Evolutionary conservation across 2,113 vertebrate genomes (phyloP).

Genomic region (Poeciliopsis occidentalis): DNA sequence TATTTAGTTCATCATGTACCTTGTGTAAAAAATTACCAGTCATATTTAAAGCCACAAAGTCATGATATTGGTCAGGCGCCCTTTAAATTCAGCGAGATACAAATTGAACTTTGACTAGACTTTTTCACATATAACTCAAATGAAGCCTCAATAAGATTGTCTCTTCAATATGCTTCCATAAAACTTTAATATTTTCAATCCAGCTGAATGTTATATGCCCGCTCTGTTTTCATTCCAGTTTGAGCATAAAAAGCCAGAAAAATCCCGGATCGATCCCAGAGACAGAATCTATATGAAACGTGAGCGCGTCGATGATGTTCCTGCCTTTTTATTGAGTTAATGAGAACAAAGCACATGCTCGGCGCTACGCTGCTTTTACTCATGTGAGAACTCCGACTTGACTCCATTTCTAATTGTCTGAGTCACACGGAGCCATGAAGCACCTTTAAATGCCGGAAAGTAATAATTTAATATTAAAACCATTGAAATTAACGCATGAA

Average conservation of each 20-base stretch:
- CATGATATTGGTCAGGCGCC: too few species aligned
- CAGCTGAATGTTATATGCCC: neutral
- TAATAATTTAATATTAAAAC: slow-evolving; percentile 15
- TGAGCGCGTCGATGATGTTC: neutral
- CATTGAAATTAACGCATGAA: slow-evolving; percentile 10
- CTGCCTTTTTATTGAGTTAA: neutral
- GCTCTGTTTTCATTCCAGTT: neutral
- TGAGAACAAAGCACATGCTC: neutral
- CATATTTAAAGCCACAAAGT: too few species aligned
- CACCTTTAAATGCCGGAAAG: slow-evolving; percentile 11
- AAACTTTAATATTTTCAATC: neutral
- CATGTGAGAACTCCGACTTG: neutral
- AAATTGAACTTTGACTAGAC: too few species aligned
- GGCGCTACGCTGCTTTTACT: neutral
- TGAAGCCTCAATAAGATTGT: too few species aligned
- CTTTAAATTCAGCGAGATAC: too few species aligned
- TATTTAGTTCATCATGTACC: too few species aligned
- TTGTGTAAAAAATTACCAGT: neutral
- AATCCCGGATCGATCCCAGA: neutral
- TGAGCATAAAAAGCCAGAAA: neutral
- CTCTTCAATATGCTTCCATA: too few species aligned
- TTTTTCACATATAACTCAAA: neutral
- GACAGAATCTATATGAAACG: neutral
- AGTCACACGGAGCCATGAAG: slow-evolving; percentile 9
- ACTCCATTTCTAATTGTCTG: slow-evolving; percentile 3